Evolutionary conservation across 1,140 invertebrate genomes (phyloP), one percentile per base, ranked within the genome.

Genomic region (Rhynchophorus ferrugineus): DNA sequence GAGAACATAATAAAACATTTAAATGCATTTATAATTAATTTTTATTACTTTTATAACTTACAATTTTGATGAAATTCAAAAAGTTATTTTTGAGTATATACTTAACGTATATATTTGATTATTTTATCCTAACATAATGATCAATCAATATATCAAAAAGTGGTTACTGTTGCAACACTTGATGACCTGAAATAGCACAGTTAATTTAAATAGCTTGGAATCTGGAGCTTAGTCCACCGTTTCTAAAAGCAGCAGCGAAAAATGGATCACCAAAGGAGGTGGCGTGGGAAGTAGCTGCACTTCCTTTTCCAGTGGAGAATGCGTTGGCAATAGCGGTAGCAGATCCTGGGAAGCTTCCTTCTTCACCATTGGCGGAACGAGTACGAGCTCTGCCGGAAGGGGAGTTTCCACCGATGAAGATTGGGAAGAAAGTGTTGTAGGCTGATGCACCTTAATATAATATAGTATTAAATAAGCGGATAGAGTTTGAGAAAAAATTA

Each of bases 261-360:
- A 62, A 63, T 3, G 74, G 73, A 18, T 74, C 73, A 19, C 81
- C 81, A 58, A 83, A 84, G 6, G 81, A 80, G 3, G 81, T 81
- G 6, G 82, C 82, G 57, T 83, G 80, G 59, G 79, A 82, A 22
- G 77, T 79, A 29, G 82, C 82, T 34, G 51, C 49, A 9, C 37
- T 44, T 2, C 44, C 49, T 41, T 51, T 59, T n/a, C 58, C 58
- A 2, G 58, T 59, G 0, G 58, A 59, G 41, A 59, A 59, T 9
- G 54, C 34, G 21, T 59, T 59, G 14, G 58, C 58, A 9, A 59
- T 59, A 19, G 58, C 56, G 73, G 75, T 13, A 78, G 82, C 19
- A 77, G 82, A 72, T 79, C 83, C 68, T 78, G 82, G 42, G 78
- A 81, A 67, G 81, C 82, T 37, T 80, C 81, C 35, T 79, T 80